Conservation (phyloP, 2,888 invertebrate species). For the Sericinus montela region DNA sequence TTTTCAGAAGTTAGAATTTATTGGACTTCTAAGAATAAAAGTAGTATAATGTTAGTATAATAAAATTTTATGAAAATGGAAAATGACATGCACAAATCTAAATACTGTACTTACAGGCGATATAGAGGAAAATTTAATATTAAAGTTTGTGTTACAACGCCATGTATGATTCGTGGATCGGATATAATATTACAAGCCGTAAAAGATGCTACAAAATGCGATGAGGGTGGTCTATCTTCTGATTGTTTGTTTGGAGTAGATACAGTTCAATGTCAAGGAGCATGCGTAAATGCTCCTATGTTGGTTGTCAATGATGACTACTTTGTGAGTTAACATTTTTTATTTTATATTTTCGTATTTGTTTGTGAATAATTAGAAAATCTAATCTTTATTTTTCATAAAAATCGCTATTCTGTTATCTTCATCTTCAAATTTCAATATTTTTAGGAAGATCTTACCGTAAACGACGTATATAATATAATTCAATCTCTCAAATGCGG, state of each 20-base stretch:
- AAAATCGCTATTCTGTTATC: too few species aligned
- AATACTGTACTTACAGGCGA: conserved; percentile 31
- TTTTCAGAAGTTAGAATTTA: too few species aligned
- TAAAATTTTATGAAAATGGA: too few species aligned
- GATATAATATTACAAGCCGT: conserved; percentile 49
- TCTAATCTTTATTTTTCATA: too few species aligned
- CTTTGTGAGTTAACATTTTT: conserved; percentile 41
- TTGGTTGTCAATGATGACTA: conserved; percentile 63
- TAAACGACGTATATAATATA: conserved; percentile 52
- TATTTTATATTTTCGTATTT: not conserved
- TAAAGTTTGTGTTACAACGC: conserved; percentile 60
- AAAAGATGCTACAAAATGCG: conserved; percentile 48
- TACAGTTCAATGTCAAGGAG: conserved; percentile 59
- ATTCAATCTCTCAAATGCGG: conserved; percentile 49
- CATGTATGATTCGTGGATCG: conserved; percentile 64
- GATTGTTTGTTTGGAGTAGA: conserved; percentile 63
- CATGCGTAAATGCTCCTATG: conserved; percentile 64
- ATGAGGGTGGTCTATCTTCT: conserved; percentile 42
- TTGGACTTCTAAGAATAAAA: too few species aligned
- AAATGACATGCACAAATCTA: too few species aligned
- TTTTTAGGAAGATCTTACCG: conserved; percentile 56
- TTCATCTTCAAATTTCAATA: too few species aligned
- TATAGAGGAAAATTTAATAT: conserved; percentile 58
- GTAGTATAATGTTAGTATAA: too few species aligned
- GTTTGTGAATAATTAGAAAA: too few species aligned